Percentiles rank a stretch among this genome's conserved stretches.
Conservation (phyloP, 2,113 vertebrate species). For the Thamnophis sirtalis region DNA sequence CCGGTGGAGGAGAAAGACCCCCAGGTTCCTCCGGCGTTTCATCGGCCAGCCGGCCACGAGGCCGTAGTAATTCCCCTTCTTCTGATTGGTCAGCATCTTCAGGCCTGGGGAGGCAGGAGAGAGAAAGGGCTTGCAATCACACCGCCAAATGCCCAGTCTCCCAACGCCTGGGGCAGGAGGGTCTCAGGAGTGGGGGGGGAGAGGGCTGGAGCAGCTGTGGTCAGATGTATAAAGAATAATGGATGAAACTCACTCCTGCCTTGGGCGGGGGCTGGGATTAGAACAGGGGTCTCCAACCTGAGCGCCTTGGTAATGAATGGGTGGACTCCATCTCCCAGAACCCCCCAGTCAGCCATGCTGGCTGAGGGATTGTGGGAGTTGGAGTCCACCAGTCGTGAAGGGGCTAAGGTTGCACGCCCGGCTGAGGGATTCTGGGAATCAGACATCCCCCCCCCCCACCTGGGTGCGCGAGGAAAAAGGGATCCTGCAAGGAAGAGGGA, state of each 20-base stretch:
- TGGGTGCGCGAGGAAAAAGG: background rate
- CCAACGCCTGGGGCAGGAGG: background rate
- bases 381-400: background rate
- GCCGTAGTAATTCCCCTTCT: conserved; percentile 84
- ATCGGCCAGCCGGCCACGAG: conserved; percentile 73
- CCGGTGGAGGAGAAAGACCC: conserved; percentile 77
- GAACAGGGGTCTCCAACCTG: background rate
- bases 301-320: background rate
- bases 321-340: too few relatives aligned
- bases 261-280: background rate
- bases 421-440: background rate
- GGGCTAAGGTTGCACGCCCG: background rate
- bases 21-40: conserved; percentile 70
- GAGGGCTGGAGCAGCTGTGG: background rate
- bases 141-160: rapidly evolving
- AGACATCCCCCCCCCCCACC: background rate
- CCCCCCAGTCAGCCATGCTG: too few relatives aligned
- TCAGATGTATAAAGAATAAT: background rate
- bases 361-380: background rate
- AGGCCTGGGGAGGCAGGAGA: conserved; percentile 64
- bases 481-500: background rate
- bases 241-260: background rate
- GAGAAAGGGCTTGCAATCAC: background rate
- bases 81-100: conserved; percentile 84
- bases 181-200: background rate